Evolutionary conservation across 2,888 invertebrate species (phyloP).

Genomic region (Siphonodentalium dalli): DNA sequence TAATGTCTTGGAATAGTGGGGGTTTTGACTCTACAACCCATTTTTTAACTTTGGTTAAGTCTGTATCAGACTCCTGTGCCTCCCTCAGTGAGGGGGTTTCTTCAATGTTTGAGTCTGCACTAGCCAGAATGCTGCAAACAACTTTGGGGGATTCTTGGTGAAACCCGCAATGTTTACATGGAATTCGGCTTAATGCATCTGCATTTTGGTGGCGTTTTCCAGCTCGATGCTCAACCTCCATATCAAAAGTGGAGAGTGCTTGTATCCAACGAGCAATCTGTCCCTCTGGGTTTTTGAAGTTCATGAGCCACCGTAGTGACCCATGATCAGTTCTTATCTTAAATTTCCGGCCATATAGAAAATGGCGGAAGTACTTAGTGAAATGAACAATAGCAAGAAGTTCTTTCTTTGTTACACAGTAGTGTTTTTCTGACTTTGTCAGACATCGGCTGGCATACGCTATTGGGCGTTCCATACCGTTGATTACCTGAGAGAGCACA

Average conservation of each 20-base stretch:
- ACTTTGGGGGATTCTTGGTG: background rate
- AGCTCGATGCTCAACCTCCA: conserved; percentile 1
- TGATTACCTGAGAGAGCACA: conserved; percentile 1
- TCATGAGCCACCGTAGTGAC: conserved; percentile 6
- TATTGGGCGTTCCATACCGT: background rate
- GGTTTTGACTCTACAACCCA: background rate
- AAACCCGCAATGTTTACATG: conserved; percentile 7
- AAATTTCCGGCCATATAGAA: conserved; percentile 4
- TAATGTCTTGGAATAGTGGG: background rate
- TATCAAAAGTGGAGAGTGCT: background rate
- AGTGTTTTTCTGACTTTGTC: background rate
- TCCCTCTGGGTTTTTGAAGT: conserved; percentile 3
- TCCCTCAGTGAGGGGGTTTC: background rate
- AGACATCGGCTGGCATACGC: conserved; percentile 3
- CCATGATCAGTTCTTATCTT: conserved; percentile 3
- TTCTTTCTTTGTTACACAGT: conserved; percentile 2
- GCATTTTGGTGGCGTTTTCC: conserved; percentile 5
- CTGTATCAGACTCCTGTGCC: background rate
- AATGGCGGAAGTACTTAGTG: background rate
- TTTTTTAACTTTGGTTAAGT: too few relatives aligned
- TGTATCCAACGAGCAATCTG: conserved; percentile 6
- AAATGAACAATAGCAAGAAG: background rate
- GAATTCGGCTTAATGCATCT: conserved; percentile 2
- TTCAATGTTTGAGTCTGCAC: background rate
- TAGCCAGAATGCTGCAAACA: too few relatives aligned